Percentiles rank a stretch among this genome's conserved stretches.
These are phyloP conservation scores for Nanorana parkeri DNA, from an alignment of 2,113 vertebrate species.

Conservation along the genomic window DNA sequence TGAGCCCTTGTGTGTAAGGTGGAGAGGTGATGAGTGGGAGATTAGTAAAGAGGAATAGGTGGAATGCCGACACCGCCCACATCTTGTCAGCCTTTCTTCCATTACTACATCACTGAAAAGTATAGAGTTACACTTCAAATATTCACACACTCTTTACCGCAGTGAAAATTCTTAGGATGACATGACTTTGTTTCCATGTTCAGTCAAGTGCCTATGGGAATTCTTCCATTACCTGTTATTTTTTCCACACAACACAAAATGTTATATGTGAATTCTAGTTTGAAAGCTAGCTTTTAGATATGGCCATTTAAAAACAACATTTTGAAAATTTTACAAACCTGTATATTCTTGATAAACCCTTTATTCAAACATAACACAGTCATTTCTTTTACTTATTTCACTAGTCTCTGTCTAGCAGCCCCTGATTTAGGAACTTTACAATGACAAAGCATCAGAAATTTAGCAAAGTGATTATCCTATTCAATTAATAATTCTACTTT, in stretches of 20 bases:
- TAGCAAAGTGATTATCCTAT: too few relatives aligned
- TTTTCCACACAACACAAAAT: not conserved
- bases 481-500: too few relatives aligned
- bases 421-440: too few relatives aligned
- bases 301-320: too few relatives aligned
- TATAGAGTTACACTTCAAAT: constrained; percentile 20
- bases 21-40: constrained; percentile 20
- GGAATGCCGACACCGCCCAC: constrained; percentile 17
- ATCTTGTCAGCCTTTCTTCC: constrained; percentile 17
- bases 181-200: constrained; percentile 18
- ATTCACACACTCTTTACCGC: constrained; percentile 24
- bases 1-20: not conserved
- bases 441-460: too few relatives aligned
- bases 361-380: too few relatives aligned
- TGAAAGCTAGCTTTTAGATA: too few relatives aligned
- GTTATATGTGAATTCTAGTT: too few relatives aligned
- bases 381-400: too few relatives aligned
- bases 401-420: too few relatives aligned
- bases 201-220: not conserved
- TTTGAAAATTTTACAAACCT: too few relatives aligned
- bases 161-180: constrained; percentile 5
- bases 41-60: constrained; percentile 18
- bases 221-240: not conserved
- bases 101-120: constrained; percentile 13
- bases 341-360: too few relatives aligned